Evolutionary conservation across 1,140 invertebrate species (phyloP).

Genomic region (Drosophila baimaii): DNA sequence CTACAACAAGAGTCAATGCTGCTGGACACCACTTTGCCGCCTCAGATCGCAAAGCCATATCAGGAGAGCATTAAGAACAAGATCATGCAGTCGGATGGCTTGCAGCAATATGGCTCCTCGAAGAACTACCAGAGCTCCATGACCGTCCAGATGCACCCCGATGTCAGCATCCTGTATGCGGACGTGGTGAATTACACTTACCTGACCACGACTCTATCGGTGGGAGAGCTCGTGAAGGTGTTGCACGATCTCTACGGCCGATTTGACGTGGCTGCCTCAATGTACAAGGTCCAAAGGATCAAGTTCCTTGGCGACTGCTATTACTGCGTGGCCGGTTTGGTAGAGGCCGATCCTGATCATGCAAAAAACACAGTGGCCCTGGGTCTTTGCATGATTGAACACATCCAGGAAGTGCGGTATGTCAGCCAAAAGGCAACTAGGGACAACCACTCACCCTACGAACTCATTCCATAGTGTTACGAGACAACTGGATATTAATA

Average conservation of each 20-base stretch:
- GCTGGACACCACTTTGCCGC: conserved; percentile 93
- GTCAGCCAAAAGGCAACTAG: background rate
- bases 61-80: conserved; percentile 89
- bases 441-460: background rate
- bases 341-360: conserved; percentile 89
- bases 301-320: conserved; percentile 97
- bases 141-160: conserved; percentile 93
- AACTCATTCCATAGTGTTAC: conserved; percentile 85
- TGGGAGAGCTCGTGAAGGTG: conserved; percentile 93
- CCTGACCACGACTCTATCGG: conserved; percentile 91
- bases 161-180: conserved; percentile 97
- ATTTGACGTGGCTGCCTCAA: conserved; percentile 95
- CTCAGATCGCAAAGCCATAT: conserved; percentile 92
- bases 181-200: conserved; percentile 98
- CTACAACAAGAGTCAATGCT: conserved; percentile 94
- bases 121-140: conserved; percentile 87
- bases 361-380: conserved; percentile 94
- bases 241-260: conserved; percentile 96
- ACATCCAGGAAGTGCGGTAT: conserved; percentile 90
- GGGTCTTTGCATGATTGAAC: conserved; percentile 95
- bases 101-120: too few relatives aligned
- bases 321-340: conserved; percentile 95
- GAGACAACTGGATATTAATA: conserved; percentile 92
- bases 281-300: conserved; percentile 90
- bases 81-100: conserved; percentile 86